phyloP scores from a whole-genome alignment of 1,140 invertebrate species.

The Chironomus striatipennis region DNA sequence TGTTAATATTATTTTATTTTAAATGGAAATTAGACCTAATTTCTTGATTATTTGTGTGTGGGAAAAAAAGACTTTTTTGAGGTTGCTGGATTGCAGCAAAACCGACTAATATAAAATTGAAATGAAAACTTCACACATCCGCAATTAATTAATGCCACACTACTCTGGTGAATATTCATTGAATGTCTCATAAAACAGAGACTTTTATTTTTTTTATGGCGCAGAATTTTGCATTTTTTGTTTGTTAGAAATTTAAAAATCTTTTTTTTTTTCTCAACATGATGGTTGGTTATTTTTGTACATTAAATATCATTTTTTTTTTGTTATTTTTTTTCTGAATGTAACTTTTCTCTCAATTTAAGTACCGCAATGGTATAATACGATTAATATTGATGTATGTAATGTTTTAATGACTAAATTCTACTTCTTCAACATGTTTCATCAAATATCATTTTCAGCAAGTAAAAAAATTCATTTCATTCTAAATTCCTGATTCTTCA shows the following conservation, averaged over 20 bases:
- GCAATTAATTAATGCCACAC: neutral
- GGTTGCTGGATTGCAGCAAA: neutral
- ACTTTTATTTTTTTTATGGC: neutral
- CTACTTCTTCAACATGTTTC: neutral
- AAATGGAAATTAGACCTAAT: neutral
- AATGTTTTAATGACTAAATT: neutral
- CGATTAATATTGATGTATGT: neutral
- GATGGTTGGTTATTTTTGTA: neutral
- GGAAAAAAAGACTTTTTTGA: neutral
- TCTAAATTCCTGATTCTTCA: neutral
- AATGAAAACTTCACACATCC: neutral
- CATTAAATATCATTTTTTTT: neutral
- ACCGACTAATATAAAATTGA: no score
- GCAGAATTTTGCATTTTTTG: neutral
- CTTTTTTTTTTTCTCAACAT: neutral
- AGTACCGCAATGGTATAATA: slow-evolving; percentile 6
- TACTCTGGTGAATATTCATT: neutral
- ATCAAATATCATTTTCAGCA: neutral
- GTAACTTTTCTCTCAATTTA: neutral
- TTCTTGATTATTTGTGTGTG: neutral
- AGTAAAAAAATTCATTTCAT: neutral
- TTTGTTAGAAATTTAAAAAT: neutral
- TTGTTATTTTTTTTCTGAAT: neutral
- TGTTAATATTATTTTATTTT: neutral
- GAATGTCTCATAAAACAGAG: neutral